Conservation (phyloP, 2,113 vertebrate genomes). For the Fregata magnificens region DNA sequence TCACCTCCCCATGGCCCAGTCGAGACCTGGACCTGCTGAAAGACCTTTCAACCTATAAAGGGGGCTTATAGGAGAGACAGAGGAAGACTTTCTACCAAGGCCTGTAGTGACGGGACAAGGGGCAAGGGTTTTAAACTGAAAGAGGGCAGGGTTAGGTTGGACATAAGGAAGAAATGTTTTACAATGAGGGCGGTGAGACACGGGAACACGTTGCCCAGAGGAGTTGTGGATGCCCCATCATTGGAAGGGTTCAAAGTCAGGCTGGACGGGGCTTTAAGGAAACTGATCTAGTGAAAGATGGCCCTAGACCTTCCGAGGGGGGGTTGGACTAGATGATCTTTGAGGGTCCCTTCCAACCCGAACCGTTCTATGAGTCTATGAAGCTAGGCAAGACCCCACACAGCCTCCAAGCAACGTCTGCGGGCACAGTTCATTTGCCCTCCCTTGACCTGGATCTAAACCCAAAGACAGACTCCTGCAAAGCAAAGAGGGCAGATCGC, state of each 20-base stretch:
- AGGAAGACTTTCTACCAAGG: background rate
- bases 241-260: background rate
- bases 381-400: background rate
- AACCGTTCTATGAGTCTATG: background rate
- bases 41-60: background rate
- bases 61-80: background rate
- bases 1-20: background rate
- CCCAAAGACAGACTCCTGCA: background rate
- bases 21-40: background rate
- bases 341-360: background rate
- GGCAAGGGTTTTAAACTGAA: background rate
- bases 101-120: background rate
- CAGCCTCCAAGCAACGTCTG: background rate
- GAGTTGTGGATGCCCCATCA: background rate
- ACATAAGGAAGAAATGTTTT: background rate
- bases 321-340: rapidly evolving
- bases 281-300: rapidly evolving
- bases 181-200: rapidly evolving
- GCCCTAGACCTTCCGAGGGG: background rate
- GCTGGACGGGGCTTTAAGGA: rapidly evolving
- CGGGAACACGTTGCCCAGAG: background rate
- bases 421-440: background rate
- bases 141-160: background rate
- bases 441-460: background rate
- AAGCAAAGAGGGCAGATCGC: background rate